phyloP scores from a whole-genome alignment of 2,888 invertebrate genomes.

The Ceratothoa steindachneri region DNA sequence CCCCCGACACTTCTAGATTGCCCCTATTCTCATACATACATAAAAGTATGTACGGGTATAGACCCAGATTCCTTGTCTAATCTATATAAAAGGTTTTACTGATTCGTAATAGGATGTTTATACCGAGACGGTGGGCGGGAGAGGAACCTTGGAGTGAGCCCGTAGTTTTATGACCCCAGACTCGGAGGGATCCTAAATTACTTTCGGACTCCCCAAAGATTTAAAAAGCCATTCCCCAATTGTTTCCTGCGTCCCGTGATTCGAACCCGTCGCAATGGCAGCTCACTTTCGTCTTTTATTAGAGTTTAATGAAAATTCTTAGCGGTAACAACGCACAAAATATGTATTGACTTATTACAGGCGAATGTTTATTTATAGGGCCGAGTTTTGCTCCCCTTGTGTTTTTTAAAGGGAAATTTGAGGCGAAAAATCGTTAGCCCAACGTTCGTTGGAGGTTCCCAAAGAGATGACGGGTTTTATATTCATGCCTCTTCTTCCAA shows the following conservation, averaged over 20 bases:
- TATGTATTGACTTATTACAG: background rate
- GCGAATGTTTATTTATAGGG: no score
- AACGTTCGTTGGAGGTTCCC: no score
- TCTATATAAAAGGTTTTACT: background rate
- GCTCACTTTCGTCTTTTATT: background rate
- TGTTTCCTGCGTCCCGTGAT: background rate
- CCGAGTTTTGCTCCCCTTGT: no score
- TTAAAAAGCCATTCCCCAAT: background rate
- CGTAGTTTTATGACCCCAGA: background rate
- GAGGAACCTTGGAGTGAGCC: background rate
- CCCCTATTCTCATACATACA: background rate
- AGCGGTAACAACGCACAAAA: background rate
- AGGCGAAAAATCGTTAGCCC: no score
- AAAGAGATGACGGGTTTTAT: no score
- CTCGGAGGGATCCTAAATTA: background rate
- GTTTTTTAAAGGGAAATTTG: no score
- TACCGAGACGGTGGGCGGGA: background rate
- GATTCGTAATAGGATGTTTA: background rate
- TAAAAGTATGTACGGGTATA: background rate
- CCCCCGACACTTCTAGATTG: no score
- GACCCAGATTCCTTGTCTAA: background rate
- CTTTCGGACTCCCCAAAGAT: background rate
- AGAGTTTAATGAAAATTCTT: background rate
- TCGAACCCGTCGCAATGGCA: background rate
- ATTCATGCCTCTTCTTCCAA: no score